Percentiles rank a stretch among this genome's conserved stretches.
These are phyloP conservation scores for Taenaris catops DNA, from an alignment of 2,888 invertebrate genomes.

Conservation along the genomic window DNA sequence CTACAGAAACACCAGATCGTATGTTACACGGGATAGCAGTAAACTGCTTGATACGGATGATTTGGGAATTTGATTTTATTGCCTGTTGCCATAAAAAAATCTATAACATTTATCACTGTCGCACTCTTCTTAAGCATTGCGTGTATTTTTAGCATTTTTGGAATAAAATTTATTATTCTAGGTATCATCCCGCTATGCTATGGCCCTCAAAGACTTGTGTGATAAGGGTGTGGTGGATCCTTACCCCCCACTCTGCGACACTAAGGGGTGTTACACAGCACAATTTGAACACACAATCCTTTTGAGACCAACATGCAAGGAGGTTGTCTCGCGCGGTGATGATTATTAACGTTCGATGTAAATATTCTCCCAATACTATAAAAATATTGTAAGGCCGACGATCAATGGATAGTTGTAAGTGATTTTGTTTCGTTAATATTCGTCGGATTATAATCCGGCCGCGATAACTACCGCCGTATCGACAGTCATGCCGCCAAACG, in stretches of 20 bases:
- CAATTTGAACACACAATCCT: slow-evolving; percentile 99
- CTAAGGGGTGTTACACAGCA: slow-evolving; percentile 98
- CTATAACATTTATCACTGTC: slow-evolving; percentile 31
- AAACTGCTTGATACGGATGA: slow-evolving; percentile 44
- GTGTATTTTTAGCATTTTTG: slow-evolving; percentile 22
- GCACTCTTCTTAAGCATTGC: slow-evolving; percentile 27
- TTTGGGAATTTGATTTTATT: slow-evolving; percentile 48
- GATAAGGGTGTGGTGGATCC: slow-evolving; percentile 99
- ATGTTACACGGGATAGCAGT: slow-evolving; percentile 34
- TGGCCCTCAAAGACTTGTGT: slow-evolving; percentile 98
- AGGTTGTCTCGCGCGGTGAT: slow-evolving; percentile 97
- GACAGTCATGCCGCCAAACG: no score
- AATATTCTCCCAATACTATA: not conserved
- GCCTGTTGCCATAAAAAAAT: slow-evolving; percentile 63
- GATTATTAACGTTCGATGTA: slow-evolving; percentile 89
- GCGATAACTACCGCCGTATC: no score
- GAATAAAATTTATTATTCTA: slow-evolving; percentile 22
- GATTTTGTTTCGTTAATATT: no score
- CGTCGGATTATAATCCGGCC: no score
- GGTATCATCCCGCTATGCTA: slow-evolving; percentile 93
- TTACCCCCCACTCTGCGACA: slow-evolving; percentile 98
- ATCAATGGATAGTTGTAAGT: slow-evolving; percentile 3
- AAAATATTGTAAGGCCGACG: not conserved
- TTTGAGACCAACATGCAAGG: slow-evolving; percentile 98
- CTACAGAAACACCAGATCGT: slow-evolving; percentile 33